Base-by-base conservation (phyloP, 2,113 vertebrate species). In the Rynchops niger region DNA sequence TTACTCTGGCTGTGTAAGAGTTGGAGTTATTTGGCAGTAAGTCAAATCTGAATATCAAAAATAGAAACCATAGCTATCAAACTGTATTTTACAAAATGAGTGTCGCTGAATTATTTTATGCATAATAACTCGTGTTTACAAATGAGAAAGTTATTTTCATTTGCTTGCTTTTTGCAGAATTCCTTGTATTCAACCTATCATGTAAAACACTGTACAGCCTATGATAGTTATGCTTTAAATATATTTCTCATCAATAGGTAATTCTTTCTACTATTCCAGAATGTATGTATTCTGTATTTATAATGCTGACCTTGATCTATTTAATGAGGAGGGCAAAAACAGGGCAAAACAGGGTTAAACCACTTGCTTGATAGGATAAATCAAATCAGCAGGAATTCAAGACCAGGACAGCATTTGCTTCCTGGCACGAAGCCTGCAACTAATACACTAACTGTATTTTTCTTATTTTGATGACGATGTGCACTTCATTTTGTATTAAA, bases 381-480 rank as follows among this genome's bases (percentile, higher is more conserved):
- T 74, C 26, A 74, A 84, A 71, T 29, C 36, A 52, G 16, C 30
- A 87, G 56, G 55, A 94, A 82, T 92, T 86, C 34, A 63, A 63
- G 42, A 67, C 40, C 29, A 62, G n/a, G 6, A 40, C 14, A 79
- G 38, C 22, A 15, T 88, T 87, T 88, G 12, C 22, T 96, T 95
- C 92, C 77, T 82, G 77, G 15, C 65, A 89, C 94, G 90, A 96
- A 96, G 36, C 82, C 80, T 90, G 55, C n/a, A 78, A 78, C n/a
- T 72, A 55, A 72, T 86, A 71, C 10, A 26, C 27, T 82, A 55
- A n/a, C 34, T 43, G 7, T 71, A 32, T 74, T 85, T 85, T 80
- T 86, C 49, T 78, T 71, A 59, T 52, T 92, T 88, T 78, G n/a
- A 62, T 83, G 55, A 66, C 63, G 25, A 0, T 42, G 16, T 71